Evolutionary conservation across 2,113 vertebrate genomes (phyloP).

Genomic region (Pygoscelis antarcticus): DNA sequence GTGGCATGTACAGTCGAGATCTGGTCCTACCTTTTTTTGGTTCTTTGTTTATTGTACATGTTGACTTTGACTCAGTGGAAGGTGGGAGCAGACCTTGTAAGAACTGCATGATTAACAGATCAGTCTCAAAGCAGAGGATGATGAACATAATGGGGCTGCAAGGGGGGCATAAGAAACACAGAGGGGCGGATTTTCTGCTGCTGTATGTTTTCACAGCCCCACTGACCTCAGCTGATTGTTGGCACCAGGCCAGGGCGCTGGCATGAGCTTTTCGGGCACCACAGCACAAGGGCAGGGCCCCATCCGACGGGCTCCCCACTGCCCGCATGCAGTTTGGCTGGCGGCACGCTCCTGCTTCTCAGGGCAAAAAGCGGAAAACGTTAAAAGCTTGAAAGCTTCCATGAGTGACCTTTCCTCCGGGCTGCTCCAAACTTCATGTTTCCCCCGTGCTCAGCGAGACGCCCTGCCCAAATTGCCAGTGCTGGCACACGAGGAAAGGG

Average conservation of each 20-base stretch:
- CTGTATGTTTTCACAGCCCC: neutral
- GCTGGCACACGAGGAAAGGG: neutral
- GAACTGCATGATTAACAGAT: neutral
- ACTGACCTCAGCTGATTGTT: neutral
- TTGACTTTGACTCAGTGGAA: neutral
- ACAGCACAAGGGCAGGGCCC: neutral
- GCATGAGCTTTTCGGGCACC: neutral
- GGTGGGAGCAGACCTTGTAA: neutral
- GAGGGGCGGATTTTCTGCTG: neutral
- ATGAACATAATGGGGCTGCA: neutral
- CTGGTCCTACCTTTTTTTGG: neutral
- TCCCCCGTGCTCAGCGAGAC: fast-evolving
- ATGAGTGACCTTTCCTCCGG: neutral
- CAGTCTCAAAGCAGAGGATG: neutral
- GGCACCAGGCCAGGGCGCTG: neutral
- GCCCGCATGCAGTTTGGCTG: fast-evolving
- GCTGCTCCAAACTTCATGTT: neutral
- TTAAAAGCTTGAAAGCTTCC: neutral
- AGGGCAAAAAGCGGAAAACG: neutral
- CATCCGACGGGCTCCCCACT: fast-evolving
- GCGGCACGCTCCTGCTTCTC: neutral
- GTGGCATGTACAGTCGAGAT: fast-evolving
- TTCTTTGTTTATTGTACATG: neutral
- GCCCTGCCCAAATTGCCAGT: neutral
- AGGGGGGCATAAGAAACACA: neutral